A percentile compares a stretch with the other conserved stretches of the same genome.
phyloP scores from a whole-genome alignment of 2,113 vertebrate genomes.

The Glaucomys volans region DNA sequence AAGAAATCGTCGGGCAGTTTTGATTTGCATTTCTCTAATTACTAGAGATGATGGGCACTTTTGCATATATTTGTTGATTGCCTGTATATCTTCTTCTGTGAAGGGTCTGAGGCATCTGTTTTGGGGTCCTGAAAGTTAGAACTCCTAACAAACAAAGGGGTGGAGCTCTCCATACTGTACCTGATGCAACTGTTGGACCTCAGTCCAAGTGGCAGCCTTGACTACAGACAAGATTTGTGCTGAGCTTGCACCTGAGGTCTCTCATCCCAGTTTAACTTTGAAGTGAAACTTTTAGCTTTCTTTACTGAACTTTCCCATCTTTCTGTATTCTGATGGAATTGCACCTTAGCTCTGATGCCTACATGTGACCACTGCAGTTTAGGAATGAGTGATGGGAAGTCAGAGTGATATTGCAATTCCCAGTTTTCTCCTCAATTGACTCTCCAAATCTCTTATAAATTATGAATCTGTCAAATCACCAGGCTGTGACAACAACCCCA shows the following conservation, averaged over 20 bases:
- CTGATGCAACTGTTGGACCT: neutral
- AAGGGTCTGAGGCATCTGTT: neutral
- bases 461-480: neutral
- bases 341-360: neutral
- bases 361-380: neutral
- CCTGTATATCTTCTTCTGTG: too few relatives aligned
- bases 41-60: too few relatives aligned
- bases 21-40: too few relatives aligned
- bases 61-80: too few relatives aligned
- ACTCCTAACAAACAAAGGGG: neutral
- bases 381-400: neutral
- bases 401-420: neutral
- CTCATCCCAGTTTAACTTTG: neutral
- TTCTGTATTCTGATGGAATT: constrained; percentile 21
- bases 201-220: neutral
- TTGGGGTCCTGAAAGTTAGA: neutral
- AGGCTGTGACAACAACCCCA: neutral
- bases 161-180: neutral
- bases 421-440: neutral
- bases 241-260: neutral
- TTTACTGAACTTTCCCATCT: neutral
- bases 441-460: constrained; percentile 25
- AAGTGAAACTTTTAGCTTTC: neutral
- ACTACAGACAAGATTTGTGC: neutral
- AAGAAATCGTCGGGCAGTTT: too few relatives aligned